A percentile compares a stretch with the other conserved stretches of the same genome.
phyloP scores from a whole-genome alignment of 2,113 vertebrate genomes.

The Hirundichthys speculiger region DNA sequence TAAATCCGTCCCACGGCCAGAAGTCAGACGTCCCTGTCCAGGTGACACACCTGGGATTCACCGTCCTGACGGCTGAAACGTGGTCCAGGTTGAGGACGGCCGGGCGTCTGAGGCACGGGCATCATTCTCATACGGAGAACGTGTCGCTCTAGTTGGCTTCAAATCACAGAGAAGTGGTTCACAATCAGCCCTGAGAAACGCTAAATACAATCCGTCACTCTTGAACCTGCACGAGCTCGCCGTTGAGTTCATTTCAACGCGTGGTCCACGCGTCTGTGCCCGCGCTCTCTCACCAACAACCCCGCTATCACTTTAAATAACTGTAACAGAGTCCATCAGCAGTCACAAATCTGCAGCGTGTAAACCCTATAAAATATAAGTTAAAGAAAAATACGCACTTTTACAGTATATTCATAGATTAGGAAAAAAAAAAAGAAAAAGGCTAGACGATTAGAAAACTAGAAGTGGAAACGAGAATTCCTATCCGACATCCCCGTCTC shows the following conservation, averaged over 20 bases:
- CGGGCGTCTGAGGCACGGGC: neutral
- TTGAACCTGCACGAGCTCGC: too few relatives aligned
- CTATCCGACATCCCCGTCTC: conserved; percentile 10
- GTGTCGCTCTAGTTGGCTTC: neutral
- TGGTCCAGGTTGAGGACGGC: neutral
- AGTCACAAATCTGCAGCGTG: conserved; percentile 45
- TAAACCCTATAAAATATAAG: conserved; percentile 68
- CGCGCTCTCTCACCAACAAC: neutral
- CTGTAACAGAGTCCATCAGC: conserved; percentile 47
- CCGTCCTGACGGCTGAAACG: neutral
- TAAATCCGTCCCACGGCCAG: too few relatives aligned
- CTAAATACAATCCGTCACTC: too few relatives aligned
- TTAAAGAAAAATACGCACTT: conserved; percentile 59
- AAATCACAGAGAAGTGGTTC: conserved; percentile 58
- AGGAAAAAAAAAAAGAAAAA: conserved; percentile 23
- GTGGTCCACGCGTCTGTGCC: too few relatives aligned
- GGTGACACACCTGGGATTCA: too few relatives aligned
- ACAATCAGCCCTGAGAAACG: conserved; percentile 70
- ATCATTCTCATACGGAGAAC: neutral
- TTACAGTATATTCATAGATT: conserved; percentile 42
- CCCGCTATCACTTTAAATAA: neutral
- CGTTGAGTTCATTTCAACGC: too few relatives aligned
- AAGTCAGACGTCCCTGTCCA: too few relatives aligned
- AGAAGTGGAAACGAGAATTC: conserved; percentile 25
- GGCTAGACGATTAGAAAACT: conserved; percentile 46